Conservation (phyloP, 2,888 invertebrate species). For the Spatulosminthurus flaviceps region DNA sequence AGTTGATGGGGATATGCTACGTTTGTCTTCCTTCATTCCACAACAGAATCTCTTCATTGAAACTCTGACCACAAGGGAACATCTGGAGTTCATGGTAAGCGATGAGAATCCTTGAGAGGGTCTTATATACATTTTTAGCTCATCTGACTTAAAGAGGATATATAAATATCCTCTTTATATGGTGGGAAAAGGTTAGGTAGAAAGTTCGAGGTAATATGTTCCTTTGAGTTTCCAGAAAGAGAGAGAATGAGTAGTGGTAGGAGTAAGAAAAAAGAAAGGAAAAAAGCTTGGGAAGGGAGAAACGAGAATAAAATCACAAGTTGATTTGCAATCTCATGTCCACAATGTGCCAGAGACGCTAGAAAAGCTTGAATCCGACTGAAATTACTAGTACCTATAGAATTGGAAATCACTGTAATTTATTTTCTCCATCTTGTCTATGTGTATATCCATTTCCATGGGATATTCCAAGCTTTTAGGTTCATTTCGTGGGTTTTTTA, state of each 20-base stretch:
- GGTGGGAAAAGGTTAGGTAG: too few species aligned
- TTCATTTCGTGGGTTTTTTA: neutral
- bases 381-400: constrained; percentile 21
- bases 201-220: too few species aligned
- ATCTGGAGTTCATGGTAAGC: constrained; percentile 44
- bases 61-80: constrained; percentile 39
- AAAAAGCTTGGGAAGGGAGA: neutral
- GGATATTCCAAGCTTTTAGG: neutral
- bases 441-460: neutral
- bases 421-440: neutral
- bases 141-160: too few species aligned
- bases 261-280: neutral
- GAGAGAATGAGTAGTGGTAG: neutral
- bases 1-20: constrained; percentile 29
- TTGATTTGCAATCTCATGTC: constrained; percentile 21
- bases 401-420: constrained; percentile 19
- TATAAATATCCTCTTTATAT: too few species aligned
- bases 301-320: constrained; percentile 4
- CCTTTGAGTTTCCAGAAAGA: neutral
- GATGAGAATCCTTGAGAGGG: neutral
- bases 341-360: constrained; percentile 4
- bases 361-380: constrained; percentile 2
- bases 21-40: constrained; percentile 38
- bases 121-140: neutral
- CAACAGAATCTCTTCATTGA: constrained; percentile 46